Conservation (phyloP, 2,113 vertebrate species). For the Indri indri region DNA sequence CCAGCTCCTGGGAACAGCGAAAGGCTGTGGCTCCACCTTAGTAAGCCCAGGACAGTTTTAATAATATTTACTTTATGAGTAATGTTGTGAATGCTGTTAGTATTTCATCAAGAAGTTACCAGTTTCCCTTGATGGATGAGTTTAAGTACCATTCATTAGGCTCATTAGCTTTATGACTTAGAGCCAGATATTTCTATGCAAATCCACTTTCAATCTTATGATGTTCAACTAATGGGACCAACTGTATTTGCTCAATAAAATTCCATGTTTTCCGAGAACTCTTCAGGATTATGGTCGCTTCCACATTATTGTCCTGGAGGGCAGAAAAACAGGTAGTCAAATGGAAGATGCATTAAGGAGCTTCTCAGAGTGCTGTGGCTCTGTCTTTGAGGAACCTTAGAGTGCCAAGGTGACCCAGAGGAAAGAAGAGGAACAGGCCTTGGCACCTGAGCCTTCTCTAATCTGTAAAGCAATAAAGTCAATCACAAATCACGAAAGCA, state of each 20-base stretch:
- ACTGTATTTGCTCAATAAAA: neutral
- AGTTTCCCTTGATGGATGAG: neutral
- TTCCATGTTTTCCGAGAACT: neutral
- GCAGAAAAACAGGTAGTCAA: neutral
- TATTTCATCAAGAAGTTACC: constrained; percentile 12
- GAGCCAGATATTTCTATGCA: neutral
- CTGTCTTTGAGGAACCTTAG: neutral
- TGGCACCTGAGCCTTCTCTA: neutral
- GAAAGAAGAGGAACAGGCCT: neutral
- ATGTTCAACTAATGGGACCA: neutral
- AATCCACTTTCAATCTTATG: neutral
- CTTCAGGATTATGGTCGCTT: neutral
- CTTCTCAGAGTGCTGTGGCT: neutral
- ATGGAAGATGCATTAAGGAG: neutral
- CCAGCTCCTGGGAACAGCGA: neutral
- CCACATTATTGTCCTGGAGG: neutral
- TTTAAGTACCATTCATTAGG: neutral
- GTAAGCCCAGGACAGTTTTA: neutral
- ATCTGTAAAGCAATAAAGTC: neutral
- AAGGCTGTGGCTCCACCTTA: neutral
- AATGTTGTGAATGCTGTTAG: neutral
- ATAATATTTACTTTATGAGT: neutral
- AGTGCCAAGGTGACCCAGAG: neutral
- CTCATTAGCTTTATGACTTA: neutral
- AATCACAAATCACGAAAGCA: neutral